phyloP scores from a whole-genome alignment of 2,888 invertebrate genomes.

The Xylota segnis region DNA sequence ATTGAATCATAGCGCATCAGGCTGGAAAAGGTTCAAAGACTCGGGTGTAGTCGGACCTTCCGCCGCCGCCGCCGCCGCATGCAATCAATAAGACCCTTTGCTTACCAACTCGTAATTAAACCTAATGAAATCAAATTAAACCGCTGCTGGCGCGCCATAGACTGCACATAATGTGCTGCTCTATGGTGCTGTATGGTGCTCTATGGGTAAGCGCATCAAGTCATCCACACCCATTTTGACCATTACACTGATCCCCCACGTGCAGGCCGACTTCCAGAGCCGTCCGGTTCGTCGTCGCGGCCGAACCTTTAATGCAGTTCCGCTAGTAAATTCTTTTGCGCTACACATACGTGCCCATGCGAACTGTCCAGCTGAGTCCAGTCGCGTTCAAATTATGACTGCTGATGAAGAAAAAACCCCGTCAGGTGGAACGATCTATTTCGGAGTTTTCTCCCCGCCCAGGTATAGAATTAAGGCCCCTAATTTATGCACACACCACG shows the following conservation, averaged over 20 bases:
- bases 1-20: constrained; percentile 14
- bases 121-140: constrained; percentile 73
- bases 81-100: constrained; percentile 50
- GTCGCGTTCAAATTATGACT: constrained; percentile 64
- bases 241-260: neutral
- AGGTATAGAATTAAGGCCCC: constrained; percentile 6
- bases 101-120: constrained; percentile 45
- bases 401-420: constrained; percentile 68
- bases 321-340: constrained; percentile 26
- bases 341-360: constrained; percentile 1
- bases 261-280: neutral
- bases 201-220: constrained; percentile 59
- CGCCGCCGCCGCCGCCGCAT: neutral
- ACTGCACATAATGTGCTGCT: constrained; percentile 45
- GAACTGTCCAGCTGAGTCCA: constrained; percentile 8
- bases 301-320: constrained; percentile 52
- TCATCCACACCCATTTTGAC: constrained; percentile 65
- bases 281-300: constrained; percentile 2
- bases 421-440: constrained; percentile 74
- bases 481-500: constrained; percentile 61
- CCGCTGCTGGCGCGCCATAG: constrained; percentile 12
- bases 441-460: constrained; percentile 53
- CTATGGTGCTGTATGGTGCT: too few species aligned
- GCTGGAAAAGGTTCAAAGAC: constrained; percentile 64
- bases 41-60: constrained; percentile 5